Conservation (phyloP, 2,888 invertebrate species). For the Himalopsyche anomala region DNA sequence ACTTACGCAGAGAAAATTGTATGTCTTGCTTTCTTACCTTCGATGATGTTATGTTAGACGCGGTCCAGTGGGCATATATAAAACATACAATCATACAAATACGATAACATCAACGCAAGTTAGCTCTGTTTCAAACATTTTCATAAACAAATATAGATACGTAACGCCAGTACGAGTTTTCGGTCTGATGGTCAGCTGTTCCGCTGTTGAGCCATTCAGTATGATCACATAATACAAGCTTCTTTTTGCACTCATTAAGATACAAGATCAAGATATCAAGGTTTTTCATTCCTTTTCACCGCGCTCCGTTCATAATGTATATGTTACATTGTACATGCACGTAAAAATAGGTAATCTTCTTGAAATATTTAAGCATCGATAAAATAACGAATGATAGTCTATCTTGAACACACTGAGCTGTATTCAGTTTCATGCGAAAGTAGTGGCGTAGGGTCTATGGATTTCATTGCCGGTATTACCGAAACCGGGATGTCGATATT, state of each 20-base stretch:
- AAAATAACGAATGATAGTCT: too few species aligned
- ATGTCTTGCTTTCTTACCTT: too few species aligned
- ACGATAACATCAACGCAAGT: not conserved
- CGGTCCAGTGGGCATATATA: not conserved
- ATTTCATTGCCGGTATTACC: too few species aligned
- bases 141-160: conserved; percentile 7
- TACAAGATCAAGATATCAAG: not conserved
- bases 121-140: not conserved
- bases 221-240: conserved; percentile 9
- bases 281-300: not conserved
- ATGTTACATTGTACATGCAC: not conserved
- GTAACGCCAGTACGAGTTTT: not conserved
- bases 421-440: too few species aligned
- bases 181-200: conserved; percentile 8
- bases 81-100: not conserved
- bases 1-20: too few species aligned
- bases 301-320: not conserved
- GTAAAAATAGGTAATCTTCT: not conserved
- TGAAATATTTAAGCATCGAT: too few species aligned
- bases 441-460: too few species aligned
- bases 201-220: not conserved
- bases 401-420: too few species aligned
- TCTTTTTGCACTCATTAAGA: not conserved
- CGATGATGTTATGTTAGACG: not conserved
- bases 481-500: too few species aligned